These are phyloP conservation scores for Danio albolineatus DNA, from an alignment of 2,797 vertebrate genomes.

Conservation along the genomic window DNA sequence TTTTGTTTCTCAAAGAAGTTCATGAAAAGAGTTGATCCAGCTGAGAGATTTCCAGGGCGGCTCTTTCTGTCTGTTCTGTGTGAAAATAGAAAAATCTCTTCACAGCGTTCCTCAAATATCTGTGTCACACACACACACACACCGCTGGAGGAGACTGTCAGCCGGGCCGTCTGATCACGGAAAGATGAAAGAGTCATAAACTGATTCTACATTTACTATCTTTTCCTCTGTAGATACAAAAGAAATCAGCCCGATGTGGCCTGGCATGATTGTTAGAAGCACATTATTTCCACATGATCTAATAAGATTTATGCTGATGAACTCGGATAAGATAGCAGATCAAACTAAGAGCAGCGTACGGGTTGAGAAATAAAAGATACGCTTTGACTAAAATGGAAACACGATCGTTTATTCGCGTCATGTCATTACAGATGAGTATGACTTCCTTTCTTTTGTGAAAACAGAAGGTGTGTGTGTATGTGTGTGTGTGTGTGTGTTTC, in stretches of 20 bases:
- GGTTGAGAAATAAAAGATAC: neutral
- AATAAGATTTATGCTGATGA: neutral
- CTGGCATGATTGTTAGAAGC: constrained; percentile 8
- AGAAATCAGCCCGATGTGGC: constrained; percentile 13
- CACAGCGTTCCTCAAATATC: constrained; percentile 22
- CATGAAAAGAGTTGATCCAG: constrained; percentile 21
- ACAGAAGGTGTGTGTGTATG: neutral
- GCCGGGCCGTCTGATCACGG: neutral
- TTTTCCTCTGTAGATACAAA: constrained; percentile 11
- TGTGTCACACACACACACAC: constrained; percentile 4
- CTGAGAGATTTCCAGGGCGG: constrained; percentile 14
- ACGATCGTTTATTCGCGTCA: neutral
- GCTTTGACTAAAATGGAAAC: neutral
- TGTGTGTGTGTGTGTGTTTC: neutral
- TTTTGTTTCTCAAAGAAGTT: constrained; percentile 28
- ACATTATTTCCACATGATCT: constrained; percentile 7
- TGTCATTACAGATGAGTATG: neutral
- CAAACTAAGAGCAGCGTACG: neutral
- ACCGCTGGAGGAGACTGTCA: constrained; percentile 32
- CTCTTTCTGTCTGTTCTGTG: constrained; percentile 20
- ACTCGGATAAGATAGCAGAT: neutral
- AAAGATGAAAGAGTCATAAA: constrained; percentile 35
- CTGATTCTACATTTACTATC: constrained; percentile 25
- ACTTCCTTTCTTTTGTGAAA: neutral
- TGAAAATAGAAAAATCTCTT: constrained; percentile 28